Evolutionary conservation across 1,140 invertebrate genomes (phyloP).

Genomic region (Diabrotica undecimpunctata): DNA sequence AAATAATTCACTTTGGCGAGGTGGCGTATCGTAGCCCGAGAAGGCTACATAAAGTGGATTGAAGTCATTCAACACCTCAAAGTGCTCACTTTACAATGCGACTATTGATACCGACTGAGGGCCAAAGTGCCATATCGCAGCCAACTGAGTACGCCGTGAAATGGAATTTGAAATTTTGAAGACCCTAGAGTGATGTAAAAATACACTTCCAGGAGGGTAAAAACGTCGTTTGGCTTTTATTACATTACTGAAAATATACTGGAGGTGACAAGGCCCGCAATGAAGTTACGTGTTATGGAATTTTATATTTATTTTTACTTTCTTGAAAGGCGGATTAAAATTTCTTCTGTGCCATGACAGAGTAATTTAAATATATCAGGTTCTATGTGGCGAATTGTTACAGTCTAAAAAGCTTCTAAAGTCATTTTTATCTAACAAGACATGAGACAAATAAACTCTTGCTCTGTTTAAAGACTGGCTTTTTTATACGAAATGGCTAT

Average conservation of each 20-base stretch:
- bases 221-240: slow-evolving; percentile 43
- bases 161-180: slow-evolving; percentile 45
- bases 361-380: slow-evolving; percentile 42
- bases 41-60: slow-evolving; percentile 30
- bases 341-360: slow-evolving; percentile 38
- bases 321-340: slow-evolving; percentile 41
- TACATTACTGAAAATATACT: slow-evolving; percentile 44
- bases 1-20: slow-evolving; percentile 17
- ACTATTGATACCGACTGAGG: slow-evolving; percentile 32
- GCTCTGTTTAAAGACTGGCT: not conserved
- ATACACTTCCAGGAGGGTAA: slow-evolving; percentile 41
- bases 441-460: not conserved
- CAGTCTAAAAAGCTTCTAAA: not conserved
- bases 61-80: slow-evolving; percentile 43
- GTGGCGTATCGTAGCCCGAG: too few relatives aligned
- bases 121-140: slow-evolving; percentile 30
- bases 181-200: slow-evolving; percentile 45
- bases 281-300: slow-evolving; percentile 45
- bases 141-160: slow-evolving; percentile 30
- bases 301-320: slow-evolving; percentile 43
- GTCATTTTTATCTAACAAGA: not conserved
- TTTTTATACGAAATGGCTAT: too few relatives aligned
- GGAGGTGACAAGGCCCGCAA: slow-evolving; percentile 44
- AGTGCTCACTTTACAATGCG: slow-evolving; percentile 43
- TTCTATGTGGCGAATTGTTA: slow-evolving; percentile 20